A percentile compares a stretch with the other conserved stretches of the same genome.
Conservation (phyloP, 2,888 invertebrate genomes). For the Trichopoda pennipes region DNA sequence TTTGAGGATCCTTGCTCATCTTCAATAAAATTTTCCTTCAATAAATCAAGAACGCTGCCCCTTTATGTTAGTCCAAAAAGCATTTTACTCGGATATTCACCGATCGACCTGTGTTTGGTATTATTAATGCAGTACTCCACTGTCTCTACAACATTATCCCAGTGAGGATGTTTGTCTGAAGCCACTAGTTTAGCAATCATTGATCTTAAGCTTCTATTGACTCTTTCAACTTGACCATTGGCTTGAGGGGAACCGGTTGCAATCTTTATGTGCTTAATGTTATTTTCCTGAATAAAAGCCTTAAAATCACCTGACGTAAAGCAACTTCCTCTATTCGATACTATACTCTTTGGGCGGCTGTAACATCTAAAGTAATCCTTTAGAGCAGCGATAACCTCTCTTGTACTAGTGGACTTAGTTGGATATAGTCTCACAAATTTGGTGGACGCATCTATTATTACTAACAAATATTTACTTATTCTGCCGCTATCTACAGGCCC, state of each 20-base stretch:
- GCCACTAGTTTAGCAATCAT: constrained; percentile 64
- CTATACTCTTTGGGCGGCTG: constrained; percentile 60
- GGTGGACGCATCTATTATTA: constrained; percentile 47
- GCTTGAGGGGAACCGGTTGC: constrained; percentile 57
- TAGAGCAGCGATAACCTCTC: constrained; percentile 57
- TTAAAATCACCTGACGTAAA: constrained; percentile 20
- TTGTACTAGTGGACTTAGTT: constrained; percentile 45
- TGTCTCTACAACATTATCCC: constrained; percentile 55
- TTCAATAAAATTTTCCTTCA: constrained; percentile 51
- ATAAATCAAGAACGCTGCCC: constrained; percentile 47
- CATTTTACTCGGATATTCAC: constrained; percentile 59
- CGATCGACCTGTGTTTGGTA: constrained; percentile 48
- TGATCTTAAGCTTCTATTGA: constrained; percentile 66
- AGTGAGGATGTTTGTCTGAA: constrained; percentile 23
- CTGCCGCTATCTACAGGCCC: constrained; percentile 45
- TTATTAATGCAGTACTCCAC: constrained; percentile 54
- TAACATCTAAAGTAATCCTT: constrained; percentile 68
- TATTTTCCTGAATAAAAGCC: constrained; percentile 13
- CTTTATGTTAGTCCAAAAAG: constrained; percentile 63
- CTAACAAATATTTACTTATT: constrained; percentile 45
- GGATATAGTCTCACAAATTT: too few species aligned
- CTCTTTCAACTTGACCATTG: constrained; percentile 70
- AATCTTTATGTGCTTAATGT: not conserved
- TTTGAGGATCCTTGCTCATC: not conserved
- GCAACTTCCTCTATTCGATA: constrained; percentile 15